Evolutionary conservation across 2,888 invertebrate genomes (phyloP).

Genomic region (Ormyrus nitidulus): DNA sequence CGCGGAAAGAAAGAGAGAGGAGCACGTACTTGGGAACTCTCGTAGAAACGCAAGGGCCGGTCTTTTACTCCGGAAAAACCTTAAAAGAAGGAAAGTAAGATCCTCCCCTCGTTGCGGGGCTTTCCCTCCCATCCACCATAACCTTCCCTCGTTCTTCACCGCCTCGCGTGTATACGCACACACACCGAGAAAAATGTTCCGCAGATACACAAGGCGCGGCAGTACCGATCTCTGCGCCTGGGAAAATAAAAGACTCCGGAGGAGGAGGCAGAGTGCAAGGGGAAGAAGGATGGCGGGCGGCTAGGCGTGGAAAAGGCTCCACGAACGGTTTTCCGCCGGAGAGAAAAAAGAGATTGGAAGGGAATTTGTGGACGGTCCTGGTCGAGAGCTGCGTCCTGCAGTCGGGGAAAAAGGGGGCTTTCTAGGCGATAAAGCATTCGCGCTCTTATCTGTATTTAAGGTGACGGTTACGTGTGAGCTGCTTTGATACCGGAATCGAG

Average conservation of each 20-base stretch:
- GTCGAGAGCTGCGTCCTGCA: background rate
- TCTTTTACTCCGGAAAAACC: too few relatives aligned
- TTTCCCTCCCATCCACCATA: background rate
- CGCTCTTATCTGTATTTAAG: conserved; percentile 7
- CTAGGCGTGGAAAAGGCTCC: background rate
- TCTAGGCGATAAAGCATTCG: conserved; percentile 33
- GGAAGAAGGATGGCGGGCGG: background rate
- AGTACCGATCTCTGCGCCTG: conserved; percentile 3
- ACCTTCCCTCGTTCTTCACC: background rate
- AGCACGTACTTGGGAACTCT: too few relatives aligned
- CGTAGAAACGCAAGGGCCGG: too few relatives aligned
- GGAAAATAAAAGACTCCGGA: conserved; percentile 33
- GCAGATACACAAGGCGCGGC: background rate
- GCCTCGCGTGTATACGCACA: background rate
- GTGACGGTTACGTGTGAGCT: background rate
- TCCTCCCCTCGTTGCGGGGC: background rate
- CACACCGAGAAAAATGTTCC: conserved; percentile 48
- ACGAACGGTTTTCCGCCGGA: conserved; percentile 22
- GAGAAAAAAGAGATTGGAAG: conserved; percentile 26
- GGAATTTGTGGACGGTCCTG: conserved; percentile 25
- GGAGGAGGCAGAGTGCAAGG: background rate
- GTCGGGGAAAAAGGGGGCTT: background rate
- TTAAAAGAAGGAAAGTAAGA: conserved; percentile 17
- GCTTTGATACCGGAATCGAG: conserved; percentile 27
- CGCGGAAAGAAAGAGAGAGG: too few relatives aligned